Percentiles rank a stretch among this genome's conserved stretches.
Conservation (phyloP, 92 coral and sea anemone genomes). For the Palythoa grandiflora region DNA sequence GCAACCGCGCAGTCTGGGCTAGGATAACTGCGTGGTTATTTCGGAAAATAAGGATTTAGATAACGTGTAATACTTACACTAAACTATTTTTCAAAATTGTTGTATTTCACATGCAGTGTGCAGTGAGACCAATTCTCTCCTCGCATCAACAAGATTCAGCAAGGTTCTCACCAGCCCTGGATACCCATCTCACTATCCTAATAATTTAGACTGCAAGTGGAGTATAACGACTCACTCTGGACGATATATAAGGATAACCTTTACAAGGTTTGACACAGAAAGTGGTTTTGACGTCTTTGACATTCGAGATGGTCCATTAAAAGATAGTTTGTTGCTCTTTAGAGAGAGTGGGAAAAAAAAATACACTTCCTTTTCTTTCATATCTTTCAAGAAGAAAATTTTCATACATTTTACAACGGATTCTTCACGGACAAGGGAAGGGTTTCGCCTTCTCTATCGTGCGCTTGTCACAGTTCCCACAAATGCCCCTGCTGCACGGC, state of each 20-base stretch:
- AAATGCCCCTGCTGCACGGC: background rate
- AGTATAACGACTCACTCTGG: slow-evolving; percentile 32
- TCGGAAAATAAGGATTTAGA: no score
- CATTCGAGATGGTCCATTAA: slow-evolving; percentile 21
- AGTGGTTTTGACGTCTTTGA: slow-evolving; percentile 15
- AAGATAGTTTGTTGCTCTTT: background rate
- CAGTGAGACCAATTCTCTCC: background rate
- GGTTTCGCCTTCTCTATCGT: background rate
- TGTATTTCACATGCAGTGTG: background rate
- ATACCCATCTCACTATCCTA: slow-evolving; percentile 47
- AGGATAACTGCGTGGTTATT: no score
- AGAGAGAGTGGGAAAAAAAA: slow-evolving; percentile 17
- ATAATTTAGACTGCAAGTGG: slow-evolving; percentile 51
- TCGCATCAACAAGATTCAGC: background rate
- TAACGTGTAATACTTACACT: no score
- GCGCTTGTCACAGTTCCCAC: background rate
- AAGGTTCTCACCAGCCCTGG: slow-evolving; percentile 33
- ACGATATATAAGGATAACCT: slow-evolving; percentile 7
- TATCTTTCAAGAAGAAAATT: background rate
- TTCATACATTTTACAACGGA: background rate
- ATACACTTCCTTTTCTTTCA: background rate
- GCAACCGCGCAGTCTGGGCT: no score
- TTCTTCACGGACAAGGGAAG: background rate
- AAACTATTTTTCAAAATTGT: no score
- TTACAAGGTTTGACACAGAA: slow-evolving; percentile 35